phyloP scores from a whole-genome alignment of 2,888 invertebrate species.

The Stomorhina lunata region DNA sequence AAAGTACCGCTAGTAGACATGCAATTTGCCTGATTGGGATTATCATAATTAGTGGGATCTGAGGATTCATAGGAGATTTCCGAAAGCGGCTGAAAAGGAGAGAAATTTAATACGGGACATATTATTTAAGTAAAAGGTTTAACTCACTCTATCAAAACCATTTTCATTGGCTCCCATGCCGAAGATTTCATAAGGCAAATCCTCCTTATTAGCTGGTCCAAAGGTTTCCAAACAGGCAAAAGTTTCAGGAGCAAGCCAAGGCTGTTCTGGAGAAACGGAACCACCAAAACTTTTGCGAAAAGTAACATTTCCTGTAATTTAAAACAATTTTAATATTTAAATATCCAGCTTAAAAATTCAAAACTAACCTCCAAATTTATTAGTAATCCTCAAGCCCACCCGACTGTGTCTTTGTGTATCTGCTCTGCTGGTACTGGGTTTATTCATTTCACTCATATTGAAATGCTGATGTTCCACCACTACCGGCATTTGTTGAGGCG shows the following conservation, averaged over 20 bases:
- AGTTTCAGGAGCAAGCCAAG: conserved; percentile 79
- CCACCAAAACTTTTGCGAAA: conserved; percentile 77
- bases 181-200: conserved; percentile 79
- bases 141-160: conserved; percentile 77
- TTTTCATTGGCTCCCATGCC: conserved; percentile 76
- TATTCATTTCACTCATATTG: conserved; percentile 75
- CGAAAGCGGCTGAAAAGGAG: conserved; percentile 75
- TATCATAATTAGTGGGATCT: conserved; percentile 77
- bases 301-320: conserved; percentile 70
- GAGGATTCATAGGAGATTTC: conserved; percentile 79
- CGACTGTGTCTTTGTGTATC: conserved; percentile 78
- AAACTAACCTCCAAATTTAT: conserved; percentile 68
- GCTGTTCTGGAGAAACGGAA: conserved; percentile 76
- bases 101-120: neutral
- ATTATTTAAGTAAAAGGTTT: neutral
- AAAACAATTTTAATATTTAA: neutral
- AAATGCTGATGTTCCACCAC: conserved; percentile 78
- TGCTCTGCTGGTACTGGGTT: conserved; percentile 79
- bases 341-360: neutral
- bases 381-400: conserved; percentile 73
- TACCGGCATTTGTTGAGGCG: conserved; percentile 79
- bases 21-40: conserved; percentile 54
- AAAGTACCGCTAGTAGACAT: conserved; percentile 75
- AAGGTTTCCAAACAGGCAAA: conserved; percentile 79
- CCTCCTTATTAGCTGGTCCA: conserved; percentile 77